Conservation (phyloP, 2,888 invertebrate species). For the Cyaniris semiargus region DNA sequence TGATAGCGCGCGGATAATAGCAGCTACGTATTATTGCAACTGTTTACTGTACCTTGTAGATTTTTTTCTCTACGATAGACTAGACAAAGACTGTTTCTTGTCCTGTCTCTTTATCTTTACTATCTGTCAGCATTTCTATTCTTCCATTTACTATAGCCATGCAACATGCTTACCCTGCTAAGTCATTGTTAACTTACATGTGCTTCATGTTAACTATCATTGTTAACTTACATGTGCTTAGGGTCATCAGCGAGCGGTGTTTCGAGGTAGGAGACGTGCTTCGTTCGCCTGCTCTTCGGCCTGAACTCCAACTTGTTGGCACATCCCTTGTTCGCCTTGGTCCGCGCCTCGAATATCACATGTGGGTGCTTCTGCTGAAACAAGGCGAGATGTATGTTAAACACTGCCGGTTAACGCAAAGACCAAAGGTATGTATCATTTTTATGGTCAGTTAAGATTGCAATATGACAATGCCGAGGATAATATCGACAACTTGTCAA, state of each 20-base stretch:
- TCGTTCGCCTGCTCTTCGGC: slow-evolving; percentile 83
- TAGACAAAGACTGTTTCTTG: too few relatives aligned
- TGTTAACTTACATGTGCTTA: slow-evolving; percentile 59
- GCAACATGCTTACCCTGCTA: background rate
- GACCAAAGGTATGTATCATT: background rate
- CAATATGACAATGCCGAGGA: too few relatives aligned
- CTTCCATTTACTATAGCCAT: too few relatives aligned
- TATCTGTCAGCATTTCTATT: background rate
- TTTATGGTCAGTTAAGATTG: too few relatives aligned
- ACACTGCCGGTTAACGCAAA: slow-evolving; percentile 18
- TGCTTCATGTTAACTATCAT: too few relatives aligned
- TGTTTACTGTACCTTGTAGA: background rate
- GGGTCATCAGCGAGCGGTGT: slow-evolving; percentile 62
- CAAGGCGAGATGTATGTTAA: slow-evolving; percentile 68
- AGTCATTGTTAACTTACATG: too few relatives aligned
- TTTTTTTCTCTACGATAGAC: too few relatives aligned
- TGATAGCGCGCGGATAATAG: too few relatives aligned
- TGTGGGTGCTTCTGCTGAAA: slow-evolving; percentile 98
- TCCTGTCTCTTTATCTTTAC: background rate
- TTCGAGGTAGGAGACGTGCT: slow-evolving; percentile 77
- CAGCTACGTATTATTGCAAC: background rate
- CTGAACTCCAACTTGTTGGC: slow-evolving; percentile 91
- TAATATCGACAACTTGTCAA: too few relatives aligned
- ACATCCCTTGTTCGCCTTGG: slow-evolving; percentile 94
- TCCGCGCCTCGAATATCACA: slow-evolving; percentile 97